Conservation (phyloP, 2,888 invertebrate species). For the Ditylenchus weischeri region DNA sequence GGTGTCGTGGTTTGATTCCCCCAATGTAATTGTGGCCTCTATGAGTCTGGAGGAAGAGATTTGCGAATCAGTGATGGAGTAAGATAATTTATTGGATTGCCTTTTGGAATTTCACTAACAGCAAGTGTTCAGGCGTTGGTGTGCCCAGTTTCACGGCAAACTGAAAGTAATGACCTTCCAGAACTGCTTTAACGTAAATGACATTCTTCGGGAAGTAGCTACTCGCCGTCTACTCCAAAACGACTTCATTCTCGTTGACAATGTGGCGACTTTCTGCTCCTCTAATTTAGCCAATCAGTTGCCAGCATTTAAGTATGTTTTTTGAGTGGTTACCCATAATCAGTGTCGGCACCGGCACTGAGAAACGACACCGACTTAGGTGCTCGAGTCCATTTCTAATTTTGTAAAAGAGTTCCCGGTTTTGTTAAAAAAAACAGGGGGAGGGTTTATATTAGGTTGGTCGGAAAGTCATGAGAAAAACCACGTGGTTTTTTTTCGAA, state of each 20-base stretch:
- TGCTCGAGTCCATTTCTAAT: no score
- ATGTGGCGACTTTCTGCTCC: conserved; percentile 40
- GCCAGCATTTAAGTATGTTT: conserved; percentile 35
- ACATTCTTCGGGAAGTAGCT: conserved; percentile 46
- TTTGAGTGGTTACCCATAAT: no score
- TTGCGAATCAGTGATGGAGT: conserved; percentile 24
- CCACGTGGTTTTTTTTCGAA: no score
- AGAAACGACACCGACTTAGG: no score
- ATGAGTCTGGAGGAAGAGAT: conserved; percentile 15
- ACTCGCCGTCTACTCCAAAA: conserved; percentile 36
- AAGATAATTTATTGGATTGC: background rate
- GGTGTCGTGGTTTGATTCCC: conserved; percentile 31
- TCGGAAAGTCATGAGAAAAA: no score
- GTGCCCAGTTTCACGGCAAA: conserved; percentile 13
- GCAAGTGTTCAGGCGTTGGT: conserved; percentile 17
- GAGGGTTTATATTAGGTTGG: no score
- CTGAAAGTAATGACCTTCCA: conserved; percentile 18
- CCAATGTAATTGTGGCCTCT: conserved; percentile 34
- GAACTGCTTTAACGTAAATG: conserved; percentile 41
- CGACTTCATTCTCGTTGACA: conserved; percentile 49
- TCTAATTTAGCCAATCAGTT: conserved; percentile 37
- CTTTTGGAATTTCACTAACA: background rate
- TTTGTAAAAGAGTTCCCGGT: no score
- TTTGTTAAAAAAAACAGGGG: no score
- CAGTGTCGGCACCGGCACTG: no score